Evolutionary conservation across 2,888 invertebrate species (phyloP), one percentile per base, ranked within the genome.

Genomic region (Amblyjoppa fuscipennis): DNA sequence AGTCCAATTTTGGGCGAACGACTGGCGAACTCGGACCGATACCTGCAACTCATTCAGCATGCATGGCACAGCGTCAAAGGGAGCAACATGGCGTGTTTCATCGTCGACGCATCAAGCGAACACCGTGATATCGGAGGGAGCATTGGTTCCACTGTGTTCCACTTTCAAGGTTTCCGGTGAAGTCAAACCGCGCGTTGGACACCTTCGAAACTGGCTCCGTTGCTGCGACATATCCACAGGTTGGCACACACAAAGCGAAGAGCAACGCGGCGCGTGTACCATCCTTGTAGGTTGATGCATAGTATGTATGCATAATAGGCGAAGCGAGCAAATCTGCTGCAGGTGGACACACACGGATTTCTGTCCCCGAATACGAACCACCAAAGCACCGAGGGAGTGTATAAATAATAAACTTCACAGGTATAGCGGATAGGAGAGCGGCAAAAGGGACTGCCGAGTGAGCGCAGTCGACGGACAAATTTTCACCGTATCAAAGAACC

Each of bases 401-500:
- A 66, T 77, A 81, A 81, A 84, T 77, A 81, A 81, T 84, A 64
- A 84, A 74, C 41, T 61, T 28, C 59, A 31, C 28, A 6, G 53
- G 38, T 41, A 82, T 53, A 41, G 41, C 45, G 6, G 6, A 28
- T 38, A 38, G 38, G 13, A 20, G 25, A 25, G 59, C 41, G 73
- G 38, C 34, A 59, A 73, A 73, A 59, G 20, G 59, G 38, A 73
- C 3, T 13, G 3, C 38, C 41, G 61, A 45, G 59, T 41, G 45
- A 64, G 16, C 11, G n/a, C 25, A n/a, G 25, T 45, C 38, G 45
- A 75, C 59, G 70, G 74, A 56, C 20, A 81, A 77, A 78, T 78
- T 84, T 78, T 25, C 59, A 78, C 73, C 64, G 76, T 73, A 34
- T 86, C 87, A 87, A 87, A 88, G 88, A 85, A 66, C 59, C 83